These are phyloP conservation scores for Ochotona curzoniae DNA, from an alignment of 2,113 vertebrate species.

Conservation along the genomic window DNA sequence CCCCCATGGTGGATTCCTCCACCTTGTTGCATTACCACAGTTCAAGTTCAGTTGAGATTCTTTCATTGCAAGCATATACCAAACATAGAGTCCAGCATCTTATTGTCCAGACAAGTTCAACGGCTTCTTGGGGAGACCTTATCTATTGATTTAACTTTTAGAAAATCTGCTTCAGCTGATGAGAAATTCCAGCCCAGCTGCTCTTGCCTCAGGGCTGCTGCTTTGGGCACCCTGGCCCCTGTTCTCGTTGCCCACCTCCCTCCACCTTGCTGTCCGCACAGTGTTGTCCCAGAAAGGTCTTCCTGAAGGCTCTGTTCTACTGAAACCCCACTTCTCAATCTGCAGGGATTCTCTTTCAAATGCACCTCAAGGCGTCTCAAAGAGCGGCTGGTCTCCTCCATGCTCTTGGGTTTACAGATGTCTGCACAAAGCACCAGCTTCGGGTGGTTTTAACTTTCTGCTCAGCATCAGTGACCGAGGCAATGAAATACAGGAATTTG, in stretches of 20 bases:
- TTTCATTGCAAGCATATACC: too few species aligned
- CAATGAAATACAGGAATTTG: constrained; percentile 53
- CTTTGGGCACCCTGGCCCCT: background rate
- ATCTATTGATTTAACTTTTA: constrained; percentile 31
- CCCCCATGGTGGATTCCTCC: too few species aligned
- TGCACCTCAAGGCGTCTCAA: background rate
- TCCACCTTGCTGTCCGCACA: background rate
- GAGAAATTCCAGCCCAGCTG: background rate
- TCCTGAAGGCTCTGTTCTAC: background rate
- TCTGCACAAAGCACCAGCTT: background rate
- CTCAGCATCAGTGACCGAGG: constrained; percentile 31
- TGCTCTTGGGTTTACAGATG: constrained; percentile 8
- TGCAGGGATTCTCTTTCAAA: background rate
- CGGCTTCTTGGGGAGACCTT: too few species aligned
- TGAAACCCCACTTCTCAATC: background rate
- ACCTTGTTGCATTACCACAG: too few species aligned
- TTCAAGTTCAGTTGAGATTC: too few species aligned
- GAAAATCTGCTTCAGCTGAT: background rate
- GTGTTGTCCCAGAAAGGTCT: background rate
- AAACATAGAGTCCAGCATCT: too few species aligned
- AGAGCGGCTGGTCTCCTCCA: background rate
- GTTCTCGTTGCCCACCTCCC: background rate
- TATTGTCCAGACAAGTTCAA: too few species aligned
- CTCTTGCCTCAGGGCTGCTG: background rate
- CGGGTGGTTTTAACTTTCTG: constrained; percentile 30